Conservation (phyloP, 2,113 vertebrate genomes). For the Eleginops maclovinus region DNA sequence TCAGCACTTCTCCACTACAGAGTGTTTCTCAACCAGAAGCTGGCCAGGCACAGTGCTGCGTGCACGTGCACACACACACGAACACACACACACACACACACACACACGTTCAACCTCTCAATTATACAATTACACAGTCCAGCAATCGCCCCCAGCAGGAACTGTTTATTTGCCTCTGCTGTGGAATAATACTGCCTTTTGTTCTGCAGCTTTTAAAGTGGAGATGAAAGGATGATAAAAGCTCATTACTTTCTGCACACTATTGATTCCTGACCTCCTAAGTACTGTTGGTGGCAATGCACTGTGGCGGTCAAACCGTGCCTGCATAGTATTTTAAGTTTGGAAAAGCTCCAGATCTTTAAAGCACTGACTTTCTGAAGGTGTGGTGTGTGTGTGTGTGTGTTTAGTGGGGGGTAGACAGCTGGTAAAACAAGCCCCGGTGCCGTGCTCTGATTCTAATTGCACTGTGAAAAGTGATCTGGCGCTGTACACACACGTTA, state of each 20-base stretch:
- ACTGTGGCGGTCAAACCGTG: conserved; percentile 38
- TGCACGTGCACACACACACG: conserved; percentile 27
- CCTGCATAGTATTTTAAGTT: conserved; percentile 23
- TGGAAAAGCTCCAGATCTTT: conserved; percentile 65
- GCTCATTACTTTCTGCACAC: conserved; percentile 61
- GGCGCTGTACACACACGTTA: conserved; percentile 58
- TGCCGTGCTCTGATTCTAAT: conserved; percentile 72
- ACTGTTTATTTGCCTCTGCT: conserved; percentile 77
- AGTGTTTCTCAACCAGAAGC: conserved; percentile 59
- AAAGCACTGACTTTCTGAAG: conserved; percentile 46
- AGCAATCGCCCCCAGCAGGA: conserved; percentile 76
- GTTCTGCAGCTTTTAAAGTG: conserved; percentile 62
- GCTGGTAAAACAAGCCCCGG: conserved; percentile 76
- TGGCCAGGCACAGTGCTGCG: conserved; percentile 57
- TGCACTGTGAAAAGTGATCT: conserved; percentile 75
- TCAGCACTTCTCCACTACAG: conserved; percentile 73
- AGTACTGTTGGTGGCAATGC: conserved; percentile 49
- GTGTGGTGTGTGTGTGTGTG: conserved; percentile 35
- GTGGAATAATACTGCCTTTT: conserved; percentile 72
- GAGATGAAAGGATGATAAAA: conserved; percentile 69
- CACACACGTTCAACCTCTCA: conserved; percentile 72
- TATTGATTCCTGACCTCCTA: conserved; percentile 63
- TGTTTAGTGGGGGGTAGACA: conserved; percentile 64
- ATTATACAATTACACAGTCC: conserved; percentile 82
- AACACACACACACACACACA: conserved; percentile 26